These are phyloP conservation scores for Myrmophylax atrothorax DNA, from an alignment of 2,113 vertebrate genomes.

Conservation along the genomic window DNA sequence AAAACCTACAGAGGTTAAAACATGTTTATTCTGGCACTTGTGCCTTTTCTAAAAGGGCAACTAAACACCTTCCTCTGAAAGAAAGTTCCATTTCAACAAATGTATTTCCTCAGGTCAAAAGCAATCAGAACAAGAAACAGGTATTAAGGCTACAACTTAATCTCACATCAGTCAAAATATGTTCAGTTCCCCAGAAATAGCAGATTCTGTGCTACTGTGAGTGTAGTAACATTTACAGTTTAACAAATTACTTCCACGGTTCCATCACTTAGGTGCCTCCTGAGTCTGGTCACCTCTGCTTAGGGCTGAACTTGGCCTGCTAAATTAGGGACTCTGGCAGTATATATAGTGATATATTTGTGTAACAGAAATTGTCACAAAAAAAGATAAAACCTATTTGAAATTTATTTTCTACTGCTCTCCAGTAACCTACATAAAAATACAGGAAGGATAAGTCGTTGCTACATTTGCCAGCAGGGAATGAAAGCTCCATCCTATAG, in stretches of 20 bases:
- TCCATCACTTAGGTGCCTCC: background rate
- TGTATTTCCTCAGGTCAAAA: background rate
- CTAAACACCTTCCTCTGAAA: background rate
- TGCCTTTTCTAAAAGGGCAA: background rate
- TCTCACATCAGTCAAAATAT: background rate
- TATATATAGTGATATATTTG: background rate
- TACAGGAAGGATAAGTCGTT: background rate
- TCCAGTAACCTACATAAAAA: background rate
- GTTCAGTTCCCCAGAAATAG: background rate
- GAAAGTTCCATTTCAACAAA: background rate
- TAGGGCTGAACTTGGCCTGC: background rate
- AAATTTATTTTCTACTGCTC: background rate
- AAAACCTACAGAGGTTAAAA: background rate
- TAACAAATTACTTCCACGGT: background rate
- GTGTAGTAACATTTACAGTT: background rate
- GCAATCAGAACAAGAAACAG: background rate
- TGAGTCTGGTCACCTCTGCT: background rate
- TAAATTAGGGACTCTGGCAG: background rate
- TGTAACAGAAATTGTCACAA: background rate
- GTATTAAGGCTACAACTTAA: background rate
- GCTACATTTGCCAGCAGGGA: background rate
- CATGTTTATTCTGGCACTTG: background rate
- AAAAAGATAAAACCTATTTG: background rate
- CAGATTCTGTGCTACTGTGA: background rate
- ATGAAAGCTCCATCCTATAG: background rate